Percentiles rank a stretch among this genome's conserved stretches.
Evolutionary conservation across 2,888 invertebrate genomes (phyloP).

Genomic region (Acanthosepion lycidas): DNA sequence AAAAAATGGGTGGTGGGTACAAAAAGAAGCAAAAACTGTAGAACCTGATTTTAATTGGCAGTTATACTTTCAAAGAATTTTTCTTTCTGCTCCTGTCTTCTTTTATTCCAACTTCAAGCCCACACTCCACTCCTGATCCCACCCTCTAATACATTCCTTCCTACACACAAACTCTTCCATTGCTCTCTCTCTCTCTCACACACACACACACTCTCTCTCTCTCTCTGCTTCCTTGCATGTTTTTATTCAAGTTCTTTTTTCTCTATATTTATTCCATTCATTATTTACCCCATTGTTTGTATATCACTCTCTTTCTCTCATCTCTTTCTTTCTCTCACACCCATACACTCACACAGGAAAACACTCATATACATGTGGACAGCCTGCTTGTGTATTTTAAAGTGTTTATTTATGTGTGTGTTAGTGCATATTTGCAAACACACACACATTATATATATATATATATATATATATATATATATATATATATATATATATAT

Average conservation of each 20-base stretch:
- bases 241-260: neutral
- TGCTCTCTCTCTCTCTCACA: neutral
- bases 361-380: neutral
- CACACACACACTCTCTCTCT: no score
- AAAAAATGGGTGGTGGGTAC: no score
- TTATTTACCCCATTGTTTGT: neutral
- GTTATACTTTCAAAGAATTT: slow-evolving; percentile 33
- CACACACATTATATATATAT: neutral
- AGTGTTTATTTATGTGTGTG: neutral
- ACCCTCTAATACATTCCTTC: no score
- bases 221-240: neutral
- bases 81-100: neutral
- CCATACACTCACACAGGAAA: neutral
- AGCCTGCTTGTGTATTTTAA: neutral
- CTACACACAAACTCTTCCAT: no score
- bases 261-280: neutral
- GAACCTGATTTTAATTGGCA: neutral
- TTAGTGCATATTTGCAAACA: neutral
- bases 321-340: neutral
- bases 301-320: neutral
- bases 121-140: neutral
- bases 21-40: neutral
- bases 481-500: neutral
- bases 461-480: neutral
- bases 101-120: neutral